Evolutionary conservation across 2,888 invertebrate species (phyloP).

Genomic region (Ligdia adustata): DNA sequence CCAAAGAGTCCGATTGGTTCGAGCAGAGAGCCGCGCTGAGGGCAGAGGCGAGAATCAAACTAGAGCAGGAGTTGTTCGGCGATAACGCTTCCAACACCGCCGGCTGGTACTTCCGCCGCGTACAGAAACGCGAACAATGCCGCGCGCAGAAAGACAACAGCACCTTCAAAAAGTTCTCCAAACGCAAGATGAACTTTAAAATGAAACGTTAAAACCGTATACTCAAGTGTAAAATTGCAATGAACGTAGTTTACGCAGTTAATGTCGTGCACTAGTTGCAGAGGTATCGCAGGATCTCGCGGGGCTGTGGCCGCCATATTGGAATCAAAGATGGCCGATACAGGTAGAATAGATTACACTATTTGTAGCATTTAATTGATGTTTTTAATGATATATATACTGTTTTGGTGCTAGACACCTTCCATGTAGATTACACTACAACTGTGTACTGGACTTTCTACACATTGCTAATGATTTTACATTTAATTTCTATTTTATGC

Average conservation of each 20-base stretch:
- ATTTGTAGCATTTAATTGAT: neutral
- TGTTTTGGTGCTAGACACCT: constrained; percentile 5
- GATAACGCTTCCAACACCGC: constrained; percentile 62
- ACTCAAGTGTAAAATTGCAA: constrained; percentile 7
- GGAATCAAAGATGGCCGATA: neutral
- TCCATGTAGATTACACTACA: neutral
- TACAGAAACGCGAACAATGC: constrained; percentile 75
- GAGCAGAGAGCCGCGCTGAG: constrained; percentile 64
- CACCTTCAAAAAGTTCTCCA: constrained; percentile 60
- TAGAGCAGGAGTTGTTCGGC: constrained; percentile 66
- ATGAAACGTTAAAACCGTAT: constrained; percentile 55
- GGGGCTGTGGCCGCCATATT: neutral
- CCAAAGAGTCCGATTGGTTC: constrained; percentile 60
- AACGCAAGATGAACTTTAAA: constrained; percentile 69
- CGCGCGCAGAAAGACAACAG: constrained; percentile 67
- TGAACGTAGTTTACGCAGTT: constrained; percentile 25
- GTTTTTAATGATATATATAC: neutral
- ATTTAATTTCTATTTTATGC: constrained; percentile 7
- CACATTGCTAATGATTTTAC: neutral
- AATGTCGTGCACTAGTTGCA: constrained; percentile 23
- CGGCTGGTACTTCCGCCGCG: constrained; percentile 76
- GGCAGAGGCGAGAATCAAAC: constrained; percentile 64
- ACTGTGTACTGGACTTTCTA: neutral
- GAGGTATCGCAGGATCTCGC: constrained; percentile 7
- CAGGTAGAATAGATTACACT: neutral